Evolutionary conservation across 2,797 vertebrate species (phyloP).

Genomic region (Tarsius wallacei): DNA sequence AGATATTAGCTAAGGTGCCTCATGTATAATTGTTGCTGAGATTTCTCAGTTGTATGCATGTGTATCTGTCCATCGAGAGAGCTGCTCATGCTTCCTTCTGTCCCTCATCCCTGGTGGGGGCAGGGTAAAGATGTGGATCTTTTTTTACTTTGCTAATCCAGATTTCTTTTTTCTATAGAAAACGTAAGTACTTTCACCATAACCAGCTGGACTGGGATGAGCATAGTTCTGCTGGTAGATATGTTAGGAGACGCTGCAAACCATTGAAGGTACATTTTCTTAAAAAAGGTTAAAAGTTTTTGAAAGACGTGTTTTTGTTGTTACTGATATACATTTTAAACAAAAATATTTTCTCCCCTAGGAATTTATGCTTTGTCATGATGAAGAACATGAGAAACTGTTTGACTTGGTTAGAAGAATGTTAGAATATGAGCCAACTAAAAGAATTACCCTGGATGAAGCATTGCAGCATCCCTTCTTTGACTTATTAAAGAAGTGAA

Average conservation of each 20-base stretch:
- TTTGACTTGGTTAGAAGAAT: conserved; percentile 95
- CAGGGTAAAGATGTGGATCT: background rate
- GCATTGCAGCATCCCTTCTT: conserved; percentile 94
- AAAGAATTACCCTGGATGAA: conserved; percentile 94
- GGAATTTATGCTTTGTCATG: conserved; percentile 93
- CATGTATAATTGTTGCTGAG: background rate
- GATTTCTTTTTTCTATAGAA: conserved; percentile 88
- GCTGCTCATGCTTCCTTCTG: background rate
- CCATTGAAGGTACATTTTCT: conserved; percentile 93
- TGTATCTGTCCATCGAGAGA: background rate
- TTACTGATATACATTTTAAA: conserved; percentile 34
- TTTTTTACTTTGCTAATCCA: conserved; percentile 37
- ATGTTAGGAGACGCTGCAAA: conserved; percentile 95
- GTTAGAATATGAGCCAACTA: conserved; percentile 94
- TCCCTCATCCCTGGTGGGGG: background rate
- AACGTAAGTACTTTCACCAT: conserved; percentile 93
- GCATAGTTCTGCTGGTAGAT: conserved; percentile 94
- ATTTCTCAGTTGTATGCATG: background rate
- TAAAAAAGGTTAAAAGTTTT: background rate
- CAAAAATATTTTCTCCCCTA: conserved; percentile 75
- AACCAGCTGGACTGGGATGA: conserved; percentile 94
- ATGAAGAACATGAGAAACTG: conserved; percentile 92
- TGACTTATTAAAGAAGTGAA: conserved; percentile 88
- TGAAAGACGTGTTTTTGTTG: background rate
- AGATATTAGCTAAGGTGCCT: background rate